A percentile compares a stretch with the other conserved stretches of the same genome.
phyloP scores from a whole-genome alignment of 2,113 vertebrate genomes.

The Tachuris rubrigastra region DNA sequence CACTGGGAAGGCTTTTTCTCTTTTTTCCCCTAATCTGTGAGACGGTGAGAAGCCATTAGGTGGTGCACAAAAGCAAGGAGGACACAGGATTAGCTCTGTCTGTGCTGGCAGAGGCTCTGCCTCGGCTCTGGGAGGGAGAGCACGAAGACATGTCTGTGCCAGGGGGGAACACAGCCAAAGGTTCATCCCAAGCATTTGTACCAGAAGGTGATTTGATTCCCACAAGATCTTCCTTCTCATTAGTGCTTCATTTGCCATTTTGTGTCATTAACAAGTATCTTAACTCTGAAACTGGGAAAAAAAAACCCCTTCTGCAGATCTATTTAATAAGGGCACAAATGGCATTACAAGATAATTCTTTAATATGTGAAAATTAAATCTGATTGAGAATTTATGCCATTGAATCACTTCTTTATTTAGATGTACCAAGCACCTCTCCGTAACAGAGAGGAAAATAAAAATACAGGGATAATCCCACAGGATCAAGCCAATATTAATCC shows the following conservation, averaged over 20 bases:
- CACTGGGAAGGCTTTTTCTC: not conserved
- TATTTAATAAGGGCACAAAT: not conserved
- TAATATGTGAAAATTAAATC: not conserved
- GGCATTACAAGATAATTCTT: not conserved
- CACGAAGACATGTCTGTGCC: accelerated
- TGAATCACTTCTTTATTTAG: not conserved
- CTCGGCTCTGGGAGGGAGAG: not conserved
- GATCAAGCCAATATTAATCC: not conserved
- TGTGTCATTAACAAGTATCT: not conserved
- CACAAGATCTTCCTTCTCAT: not conserved
- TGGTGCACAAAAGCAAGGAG: conserved; percentile 15
- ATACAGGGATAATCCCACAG: not conserved
- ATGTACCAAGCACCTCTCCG: not conserved
- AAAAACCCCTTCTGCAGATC: not conserved
- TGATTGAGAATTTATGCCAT: not conserved
- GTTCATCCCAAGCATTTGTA: not conserved
- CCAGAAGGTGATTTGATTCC: not conserved
- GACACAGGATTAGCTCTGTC: not conserved
- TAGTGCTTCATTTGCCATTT: not conserved
- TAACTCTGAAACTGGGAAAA: not conserved
- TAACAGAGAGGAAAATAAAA: not conserved
- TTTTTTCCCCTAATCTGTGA: not conserved
- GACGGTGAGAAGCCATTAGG: not conserved
- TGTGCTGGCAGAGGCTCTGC: not conserved
- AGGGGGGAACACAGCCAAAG: not conserved